Evolutionary conservation across 2,113 vertebrate species (phyloP), one percentile per base, ranked within the genome.

Genomic region (Caranx ignobilis): DNA sequence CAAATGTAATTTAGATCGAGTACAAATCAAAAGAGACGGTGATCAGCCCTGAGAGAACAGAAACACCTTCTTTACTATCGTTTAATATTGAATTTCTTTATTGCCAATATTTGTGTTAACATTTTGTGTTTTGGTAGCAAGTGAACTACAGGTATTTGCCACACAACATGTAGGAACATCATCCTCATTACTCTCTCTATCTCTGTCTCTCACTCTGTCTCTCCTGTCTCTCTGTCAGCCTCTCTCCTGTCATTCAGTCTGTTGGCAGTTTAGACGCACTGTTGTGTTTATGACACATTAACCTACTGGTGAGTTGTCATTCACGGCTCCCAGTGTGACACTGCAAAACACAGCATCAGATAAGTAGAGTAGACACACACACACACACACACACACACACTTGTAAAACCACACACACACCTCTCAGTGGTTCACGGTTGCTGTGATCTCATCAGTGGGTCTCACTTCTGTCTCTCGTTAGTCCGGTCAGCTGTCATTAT

Each of bases 401-500:
- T 35, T 66, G n/a, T 55, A 37, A 72, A 47, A 62, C 60, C 15
- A 12, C 60, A 73, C 43, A 73, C 11, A 55, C 69, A 66, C 52
- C 39, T 80, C 32, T 45, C 71, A 82, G 82, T 70, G 81, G 83
- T 60, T 35, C 13, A 9, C 34, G 74, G 68, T 62, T 74, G 64
- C 72, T 75, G 70, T 67, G 78, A 86, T 79, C 65, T 72, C 84
- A 69, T 83, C 77, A 83, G 72, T 64, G 31, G 73, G 71, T 87
- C 64, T 84, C 88, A 72, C 81, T 61, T 77, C 71, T 50, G 18
- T 57, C 57, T 66, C 77, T 80, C 59, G 64, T 81, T 76, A 77
- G 69, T 81, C 81, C 79, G 85, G 90, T 90, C 86, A 84, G 65
- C 59, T 78, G 81, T 87, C 81, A 82, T 92, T 85, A 87, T 82